Evolutionary conservation across 2,888 invertebrate species (phyloP), one percentile per base, ranked within the genome.

Genomic region (Stictocephala bisonia): DNA sequence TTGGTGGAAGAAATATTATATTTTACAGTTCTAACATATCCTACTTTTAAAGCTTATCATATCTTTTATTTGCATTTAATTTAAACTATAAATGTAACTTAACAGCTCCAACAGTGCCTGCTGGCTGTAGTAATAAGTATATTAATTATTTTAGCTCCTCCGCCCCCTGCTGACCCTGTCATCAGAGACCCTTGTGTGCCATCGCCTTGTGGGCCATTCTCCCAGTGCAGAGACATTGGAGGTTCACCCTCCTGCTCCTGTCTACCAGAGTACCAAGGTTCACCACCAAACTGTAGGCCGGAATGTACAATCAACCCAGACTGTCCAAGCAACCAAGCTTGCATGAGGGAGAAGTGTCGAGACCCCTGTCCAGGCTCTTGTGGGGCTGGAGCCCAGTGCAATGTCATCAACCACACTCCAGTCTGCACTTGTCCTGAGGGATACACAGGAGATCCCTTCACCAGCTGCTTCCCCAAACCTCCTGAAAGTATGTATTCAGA

Each of bases 331-430:
- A 82, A 85, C 74, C 80, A 83, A 78, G 86, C 87, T 18, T 87
- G 87, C 76, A 83, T 86, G 67, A 81, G 83, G 73, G 83, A 85
- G 73, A 85, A 84, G 76, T 87, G 87, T 73, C 80, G 81, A 69
- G 85, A 87, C 77, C 86, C 87, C 1, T 87, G 87, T 76, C 84
- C 84, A 18, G 85, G 85, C 50, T 89, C 91, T 60, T 94, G 94
- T 82, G 93, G 93, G 64, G 83, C 89, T 72, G 88, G 90, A 81
- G 90, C 94, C 22, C 86, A 89, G 75, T 95, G 95, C 83, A 88
- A 88, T 78, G 92, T 82, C 4, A 75, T 80, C 24, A 80, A 80
- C 60, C 85, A 84, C 74, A 82, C 82, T 29, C 84, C 85, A 1
- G 79, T 83, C 3, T 85, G 85, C 77, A 81, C 83, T 24, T 86